A percentile compares a stretch with the other conserved stretches of the same genome.
These are phyloP conservation scores for Onychomys leucogaster DNA, from an alignment of 2,797 vertebrate genomes.

Conservation along the genomic window DNA sequence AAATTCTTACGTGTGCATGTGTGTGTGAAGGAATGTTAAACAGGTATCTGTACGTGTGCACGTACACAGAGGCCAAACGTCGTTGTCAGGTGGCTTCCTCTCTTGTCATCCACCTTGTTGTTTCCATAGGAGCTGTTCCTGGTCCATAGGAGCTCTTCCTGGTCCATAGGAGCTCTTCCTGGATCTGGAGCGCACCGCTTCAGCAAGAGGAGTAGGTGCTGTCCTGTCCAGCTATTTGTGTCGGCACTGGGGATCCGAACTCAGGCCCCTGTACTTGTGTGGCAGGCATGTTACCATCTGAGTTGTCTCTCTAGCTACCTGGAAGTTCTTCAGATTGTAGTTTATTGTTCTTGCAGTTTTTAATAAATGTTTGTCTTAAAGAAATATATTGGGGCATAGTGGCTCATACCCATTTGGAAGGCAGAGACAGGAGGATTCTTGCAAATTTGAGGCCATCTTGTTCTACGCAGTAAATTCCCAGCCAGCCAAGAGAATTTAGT, in stretches of 20 bases:
- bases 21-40: neutral
- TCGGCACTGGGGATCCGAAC: neutral
- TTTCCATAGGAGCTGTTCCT: neutral
- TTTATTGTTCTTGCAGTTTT: neutral
- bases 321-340: neutral
- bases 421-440: neutral
- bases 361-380: constrained; percentile 15
- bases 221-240: neutral
- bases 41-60: too few relatives aligned
- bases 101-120: neutral
- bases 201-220: neutral
- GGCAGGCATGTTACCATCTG: neutral
- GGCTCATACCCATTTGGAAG: neutral
- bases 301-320: neutral
- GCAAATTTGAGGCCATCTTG: neutral
- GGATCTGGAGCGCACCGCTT: neutral
- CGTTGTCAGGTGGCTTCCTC: neutral
- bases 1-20: neutral
- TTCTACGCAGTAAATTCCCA: neutral
- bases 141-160: neutral
- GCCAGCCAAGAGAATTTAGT: neutral
- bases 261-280: neutral
- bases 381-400: neutral
- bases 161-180: neutral
- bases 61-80: neutral